Conservation (phyloP, 2,113 vertebrate species). For the Notothenia coriiceps region DNA sequence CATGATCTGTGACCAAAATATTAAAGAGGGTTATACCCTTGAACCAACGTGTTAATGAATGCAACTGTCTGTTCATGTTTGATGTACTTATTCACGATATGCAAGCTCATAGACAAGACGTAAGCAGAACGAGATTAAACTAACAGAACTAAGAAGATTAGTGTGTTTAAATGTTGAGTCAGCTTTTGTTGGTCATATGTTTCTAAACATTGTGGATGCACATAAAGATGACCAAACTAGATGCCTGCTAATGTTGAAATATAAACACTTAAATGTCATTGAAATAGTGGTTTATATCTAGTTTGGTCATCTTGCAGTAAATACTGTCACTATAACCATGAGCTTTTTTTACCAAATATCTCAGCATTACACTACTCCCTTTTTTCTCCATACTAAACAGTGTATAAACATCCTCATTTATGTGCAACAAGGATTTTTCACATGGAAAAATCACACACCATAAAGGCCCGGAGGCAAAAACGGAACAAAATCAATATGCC, state of each 20-base stretch:
- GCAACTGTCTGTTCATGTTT: background rate
- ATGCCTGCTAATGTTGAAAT: background rate
- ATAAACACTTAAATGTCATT: background rate
- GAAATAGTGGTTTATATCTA: background rate
- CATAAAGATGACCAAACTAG: too few species aligned
- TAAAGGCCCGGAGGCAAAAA: background rate
- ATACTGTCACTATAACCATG: background rate
- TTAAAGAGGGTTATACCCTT: background rate
- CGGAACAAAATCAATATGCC: background rate
- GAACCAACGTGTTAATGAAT: background rate
- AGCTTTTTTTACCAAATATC: background rate
- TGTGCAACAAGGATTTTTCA: background rate
- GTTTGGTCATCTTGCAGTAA: background rate
- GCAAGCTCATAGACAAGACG: background rate
- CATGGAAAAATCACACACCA: background rate
- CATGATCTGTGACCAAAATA: background rate
- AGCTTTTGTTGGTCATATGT: too few species aligned
- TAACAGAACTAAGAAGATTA: background rate
- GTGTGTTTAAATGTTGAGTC: background rate
- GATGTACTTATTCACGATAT: background rate
- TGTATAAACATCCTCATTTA: background rate
- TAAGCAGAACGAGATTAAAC: background rate
- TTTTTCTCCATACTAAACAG: background rate
- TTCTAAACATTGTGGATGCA: too few species aligned
- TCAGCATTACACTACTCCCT: background rate